Evolutionary conservation across 2,888 invertebrate genomes (phyloP), one percentile per base, ranked within the genome.

Genomic region (Caenorhabditis uteleia): DNA sequence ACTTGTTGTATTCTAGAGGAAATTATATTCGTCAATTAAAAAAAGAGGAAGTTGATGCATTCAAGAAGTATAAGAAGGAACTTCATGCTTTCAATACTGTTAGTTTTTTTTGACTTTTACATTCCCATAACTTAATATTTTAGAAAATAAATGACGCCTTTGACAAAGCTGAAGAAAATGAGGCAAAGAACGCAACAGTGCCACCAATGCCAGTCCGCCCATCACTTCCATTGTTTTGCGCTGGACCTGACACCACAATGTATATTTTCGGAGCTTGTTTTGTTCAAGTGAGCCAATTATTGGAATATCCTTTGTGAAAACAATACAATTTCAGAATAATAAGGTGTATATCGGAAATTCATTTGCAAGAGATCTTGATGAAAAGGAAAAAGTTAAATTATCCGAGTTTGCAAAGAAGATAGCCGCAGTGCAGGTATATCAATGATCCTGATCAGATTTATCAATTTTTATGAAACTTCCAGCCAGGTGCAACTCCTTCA

Each of bases 201-300:
- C 74, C 79, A 2, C 73, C 76, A 14, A 77, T 79, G 65, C 79
- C 79, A 27, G 47, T 73, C n/a, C 64, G 78, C 4, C 80, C 80
- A 7, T 31, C 56, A 2, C 66, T 80, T 54, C 80, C 80, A 26
- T 14, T 60, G 0, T 80, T 80, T 55, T 80, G 80, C 43, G 69
- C 70, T 12, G 77, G 74, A 16, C n/a, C 68, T 2, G 79, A 80
- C 45, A 80, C 79, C 6, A 78, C 75, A 3, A 62, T 79, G 48
- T 80, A 80, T 42, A 75, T 80, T 25, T 74, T 80, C 42, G 74
- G 70, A 42, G 75, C 73, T 4, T 81, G 79, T 45, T 75, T 77
- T n/a, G 75, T 81, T 25, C 80, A 81, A 68, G 79, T 77, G 39
- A 20, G 16, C 20, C 5, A 8, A 16, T 47, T 36, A 47, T 23